Conservation (phyloP, 2,888 invertebrate genomes). For the Apamea monoglypha region DNA sequence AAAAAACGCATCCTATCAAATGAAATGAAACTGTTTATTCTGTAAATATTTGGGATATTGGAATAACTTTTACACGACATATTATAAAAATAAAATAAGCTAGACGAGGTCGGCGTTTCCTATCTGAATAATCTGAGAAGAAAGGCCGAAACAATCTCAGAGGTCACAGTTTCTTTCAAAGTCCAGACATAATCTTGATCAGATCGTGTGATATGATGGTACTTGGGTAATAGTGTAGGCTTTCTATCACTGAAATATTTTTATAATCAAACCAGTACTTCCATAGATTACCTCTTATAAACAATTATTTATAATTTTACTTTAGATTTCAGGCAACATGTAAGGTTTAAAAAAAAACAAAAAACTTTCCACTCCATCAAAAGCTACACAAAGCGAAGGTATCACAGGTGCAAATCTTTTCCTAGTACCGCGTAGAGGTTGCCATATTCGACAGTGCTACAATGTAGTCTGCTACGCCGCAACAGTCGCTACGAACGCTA, state of each 20-base stretch:
- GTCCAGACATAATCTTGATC: too few relatives aligned
- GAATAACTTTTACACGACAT: too few relatives aligned
- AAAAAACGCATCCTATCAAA: neutral
- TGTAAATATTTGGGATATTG: too few relatives aligned
- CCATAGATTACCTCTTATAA: too few relatives aligned
- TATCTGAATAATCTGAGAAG: too few relatives aligned
- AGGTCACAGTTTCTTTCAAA: too few relatives aligned
- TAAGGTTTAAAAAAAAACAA: neutral
- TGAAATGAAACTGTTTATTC: too few relatives aligned
- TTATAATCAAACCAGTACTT: neutral
- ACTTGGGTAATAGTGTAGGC: neutral
- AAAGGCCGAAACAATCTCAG: too few relatives aligned
- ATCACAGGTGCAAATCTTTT: constrained; percentile 44
- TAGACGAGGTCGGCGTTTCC: too few relatives aligned
- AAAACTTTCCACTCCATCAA: constrained; percentile 6
- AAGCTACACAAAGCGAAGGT: constrained; percentile 15
- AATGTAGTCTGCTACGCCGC: constrained; percentile 58
- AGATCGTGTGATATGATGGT: neutral
- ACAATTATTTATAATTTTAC: neutral
- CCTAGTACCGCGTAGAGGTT: constrained; percentile 36
- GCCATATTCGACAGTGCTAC: constrained; percentile 57
- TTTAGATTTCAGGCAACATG: neutral
- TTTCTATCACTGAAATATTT: neutral
- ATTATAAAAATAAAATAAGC: too few relatives aligned
- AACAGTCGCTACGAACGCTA: constrained; percentile 57